Evolutionary conservation across 2,113 vertebrate species (phyloP).

Genomic region (Callospermophilus lateralis): DNA sequence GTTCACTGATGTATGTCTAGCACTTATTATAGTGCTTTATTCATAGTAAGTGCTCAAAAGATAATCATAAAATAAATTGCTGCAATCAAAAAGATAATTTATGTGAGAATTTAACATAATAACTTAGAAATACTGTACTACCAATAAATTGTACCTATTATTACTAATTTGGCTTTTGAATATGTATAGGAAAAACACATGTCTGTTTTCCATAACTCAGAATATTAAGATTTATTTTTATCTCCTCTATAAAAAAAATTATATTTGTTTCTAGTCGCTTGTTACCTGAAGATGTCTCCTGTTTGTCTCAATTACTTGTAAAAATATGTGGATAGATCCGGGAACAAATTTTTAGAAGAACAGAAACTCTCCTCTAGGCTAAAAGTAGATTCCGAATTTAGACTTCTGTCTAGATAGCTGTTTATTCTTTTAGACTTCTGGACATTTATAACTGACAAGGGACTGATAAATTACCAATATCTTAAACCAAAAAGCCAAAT

Average conservation of each 20-base stretch:
- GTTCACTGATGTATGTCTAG: not conserved
- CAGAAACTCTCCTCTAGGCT: not conserved
- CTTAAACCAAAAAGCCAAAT: conserved; percentile 28
- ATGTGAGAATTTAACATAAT: not conserved
- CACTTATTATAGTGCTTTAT: not conserved
- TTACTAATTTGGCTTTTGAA: not conserved
- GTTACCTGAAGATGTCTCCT: not conserved
- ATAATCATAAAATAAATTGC: not conserved
- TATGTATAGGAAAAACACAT: not conserved
- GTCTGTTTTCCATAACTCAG: not conserved
- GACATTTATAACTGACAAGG: conserved; percentile 53
- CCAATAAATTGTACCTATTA: not conserved
- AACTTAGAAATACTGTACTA: not conserved
- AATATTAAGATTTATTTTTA: not conserved
- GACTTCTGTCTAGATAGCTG: not conserved
- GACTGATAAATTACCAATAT: conserved; percentile 49
- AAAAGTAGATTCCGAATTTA: conserved; percentile 20
- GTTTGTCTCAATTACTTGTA: conserved; percentile 8
- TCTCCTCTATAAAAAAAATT: not conserved
- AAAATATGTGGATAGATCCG: not conserved
- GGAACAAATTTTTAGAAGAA: conserved; percentile 14
- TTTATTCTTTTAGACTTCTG: conserved; percentile 31
- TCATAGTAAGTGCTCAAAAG: not conserved
- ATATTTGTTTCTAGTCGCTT: not conserved
- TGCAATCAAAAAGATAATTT: not conserved